These are phyloP conservation scores for Psilanteris sp. DNA, from an alignment of 1,140 invertebrate species.

Conservation along the genomic window DNA sequence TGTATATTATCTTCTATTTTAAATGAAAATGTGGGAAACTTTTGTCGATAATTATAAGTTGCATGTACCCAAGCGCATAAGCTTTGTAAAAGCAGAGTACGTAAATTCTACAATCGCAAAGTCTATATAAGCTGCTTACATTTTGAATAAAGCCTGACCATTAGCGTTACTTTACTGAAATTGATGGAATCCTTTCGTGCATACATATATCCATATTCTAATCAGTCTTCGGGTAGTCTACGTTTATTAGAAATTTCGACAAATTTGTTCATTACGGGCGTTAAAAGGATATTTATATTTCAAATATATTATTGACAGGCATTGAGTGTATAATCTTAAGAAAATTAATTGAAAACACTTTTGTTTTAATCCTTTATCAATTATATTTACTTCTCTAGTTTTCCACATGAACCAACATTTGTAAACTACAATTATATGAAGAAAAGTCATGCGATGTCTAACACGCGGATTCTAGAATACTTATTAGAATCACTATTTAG, in stretches of 20 bases:
- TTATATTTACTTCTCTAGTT: too few relatives aligned
- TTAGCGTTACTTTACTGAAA: conserved; percentile 68
- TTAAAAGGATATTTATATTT: too few relatives aligned
- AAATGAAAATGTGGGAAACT: conserved; percentile 30
- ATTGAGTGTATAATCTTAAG: too few relatives aligned
- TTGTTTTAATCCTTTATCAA: too few relatives aligned
- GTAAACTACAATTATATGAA: too few relatives aligned
- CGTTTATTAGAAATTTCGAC: conserved; percentile 39
- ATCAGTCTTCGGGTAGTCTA: conserved; percentile 11
- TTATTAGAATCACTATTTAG: neutral
- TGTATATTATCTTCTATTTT: conserved; percentile 29
- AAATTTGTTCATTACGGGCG: conserved; percentile 33
- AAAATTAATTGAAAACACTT: too few relatives aligned
- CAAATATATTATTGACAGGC: too few relatives aligned
- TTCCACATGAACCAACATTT: too few relatives aligned
- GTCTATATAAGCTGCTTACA: conserved; percentile 69
- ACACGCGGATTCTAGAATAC: too few relatives aligned
- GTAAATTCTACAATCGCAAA: conserved; percentile 59
- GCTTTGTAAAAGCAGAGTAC: conserved; percentile 46
- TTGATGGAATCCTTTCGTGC: conserved; percentile 64
- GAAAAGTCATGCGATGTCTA: too few relatives aligned
- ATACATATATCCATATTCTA: conserved; percentile 43
- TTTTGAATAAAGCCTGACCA: conserved; percentile 70
- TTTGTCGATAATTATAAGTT: conserved; percentile 53
- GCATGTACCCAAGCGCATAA: conserved; percentile 29